These are phyloP conservation scores for Limnephilus rhombicus DNA, from an alignment of 2,888 invertebrate genomes.

Conservation along the genomic window DNA sequence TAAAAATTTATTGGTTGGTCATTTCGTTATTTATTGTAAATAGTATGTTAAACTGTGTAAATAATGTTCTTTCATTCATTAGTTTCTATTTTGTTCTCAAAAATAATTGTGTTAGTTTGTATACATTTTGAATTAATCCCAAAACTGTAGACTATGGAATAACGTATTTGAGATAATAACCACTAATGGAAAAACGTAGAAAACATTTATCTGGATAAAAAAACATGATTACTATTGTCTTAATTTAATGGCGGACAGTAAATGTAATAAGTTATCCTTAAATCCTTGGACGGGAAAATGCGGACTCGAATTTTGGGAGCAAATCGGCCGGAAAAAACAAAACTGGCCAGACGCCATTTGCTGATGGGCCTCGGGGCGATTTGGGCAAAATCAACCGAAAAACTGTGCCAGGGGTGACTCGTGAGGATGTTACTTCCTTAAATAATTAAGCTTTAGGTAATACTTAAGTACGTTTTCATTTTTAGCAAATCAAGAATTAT, in stretches of 20 bases:
- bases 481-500: too few relatives aligned
- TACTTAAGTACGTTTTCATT: too few relatives aligned
- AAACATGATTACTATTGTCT: not conserved
- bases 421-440: not conserved
- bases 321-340: slow-evolving; percentile 62
- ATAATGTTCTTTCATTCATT: too few relatives aligned
- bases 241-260: not conserved
- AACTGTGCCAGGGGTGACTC: not conserved
- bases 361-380: slow-evolving; percentile 53
- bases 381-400: not conserved
- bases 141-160: not conserved
- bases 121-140: not conserved
- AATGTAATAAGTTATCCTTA: not conserved
- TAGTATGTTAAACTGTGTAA: too few relatives aligned
- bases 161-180: not conserved
- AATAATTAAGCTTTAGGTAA: too few relatives aligned
- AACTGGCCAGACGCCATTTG: slow-evolving; percentile 42
- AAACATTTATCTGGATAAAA: not conserved
- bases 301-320: slow-evolving; percentile 58
- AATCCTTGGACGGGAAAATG: slow-evolving; percentile 40
- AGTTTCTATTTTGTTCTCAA: too few relatives aligned
- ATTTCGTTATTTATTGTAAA: too few relatives aligned
- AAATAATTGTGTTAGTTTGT: too few relatives aligned
- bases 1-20: too few relatives aligned
- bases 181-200: not conserved